Evolutionary conservation across 2,113 vertebrate species (phyloP).

Genomic region (Tachuris rubrigastra): DNA sequence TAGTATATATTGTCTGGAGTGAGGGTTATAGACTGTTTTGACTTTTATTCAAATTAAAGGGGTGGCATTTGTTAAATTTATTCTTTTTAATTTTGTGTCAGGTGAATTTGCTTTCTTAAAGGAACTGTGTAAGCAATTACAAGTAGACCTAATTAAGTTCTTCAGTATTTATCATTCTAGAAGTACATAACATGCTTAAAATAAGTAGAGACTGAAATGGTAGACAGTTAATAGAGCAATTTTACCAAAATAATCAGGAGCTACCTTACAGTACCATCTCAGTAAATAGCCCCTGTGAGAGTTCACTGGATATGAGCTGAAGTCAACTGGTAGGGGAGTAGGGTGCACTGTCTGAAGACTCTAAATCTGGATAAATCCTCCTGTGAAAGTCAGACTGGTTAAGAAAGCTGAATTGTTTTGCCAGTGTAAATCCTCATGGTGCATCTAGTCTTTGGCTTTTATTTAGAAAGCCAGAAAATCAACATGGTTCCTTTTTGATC

Average conservation of each 20-base stretch:
- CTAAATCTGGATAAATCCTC: not conserved
- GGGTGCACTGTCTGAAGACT: not conserved
- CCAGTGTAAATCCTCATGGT: not conserved
- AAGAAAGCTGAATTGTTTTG: not conserved
- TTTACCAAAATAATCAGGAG: not conserved
- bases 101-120: conserved; percentile 42
- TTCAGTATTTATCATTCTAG: not conserved
- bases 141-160: conserved; percentile 34
- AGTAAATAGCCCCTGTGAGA: not conserved
- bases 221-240: not conserved
- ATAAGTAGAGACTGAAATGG: not conserved
- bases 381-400: not conserved
- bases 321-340: not conserved
- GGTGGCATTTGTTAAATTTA: conserved; percentile 49
- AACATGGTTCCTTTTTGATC: not conserved
- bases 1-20: conserved; percentile 50
- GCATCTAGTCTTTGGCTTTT: not conserved
- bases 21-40: conserved; percentile 48
- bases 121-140: conserved; percentile 14
- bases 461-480: not conserved
- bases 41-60: conserved; percentile 62
- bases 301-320: not conserved
- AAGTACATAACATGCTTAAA: not conserved
- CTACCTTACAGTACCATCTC: not conserved
- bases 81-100: conserved; percentile 49